phyloP scores from a whole-genome alignment of 2,797 vertebrate genomes.

The Chelmon rostratus region DNA sequence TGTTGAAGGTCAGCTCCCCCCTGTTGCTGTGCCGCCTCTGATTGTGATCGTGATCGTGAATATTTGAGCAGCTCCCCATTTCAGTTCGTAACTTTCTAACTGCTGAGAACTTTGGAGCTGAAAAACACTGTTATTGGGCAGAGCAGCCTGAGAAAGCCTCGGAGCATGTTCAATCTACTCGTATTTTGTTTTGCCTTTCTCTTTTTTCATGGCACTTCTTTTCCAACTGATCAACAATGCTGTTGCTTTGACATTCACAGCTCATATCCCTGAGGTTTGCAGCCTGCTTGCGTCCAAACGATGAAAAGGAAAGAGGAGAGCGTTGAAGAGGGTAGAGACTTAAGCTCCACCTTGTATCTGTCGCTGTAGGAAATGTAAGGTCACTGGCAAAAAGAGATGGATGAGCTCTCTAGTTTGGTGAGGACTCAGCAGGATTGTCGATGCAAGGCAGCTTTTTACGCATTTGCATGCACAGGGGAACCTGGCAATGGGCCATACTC shows the following conservation, averaged over 20 bases:
- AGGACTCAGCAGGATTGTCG: conserved; percentile 43
- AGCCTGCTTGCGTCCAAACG: not conserved
- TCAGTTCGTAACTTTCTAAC: not conserved
- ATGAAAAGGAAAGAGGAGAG: conserved; percentile 11
- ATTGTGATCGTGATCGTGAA: conserved; percentile 1
- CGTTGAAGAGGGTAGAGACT: not conserved
- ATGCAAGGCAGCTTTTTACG: conserved; percentile 13
- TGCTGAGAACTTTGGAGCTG: not conserved
- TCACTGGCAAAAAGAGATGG: conserved; percentile 42
- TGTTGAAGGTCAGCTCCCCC: conserved; percentile 5
- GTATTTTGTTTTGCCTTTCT: conserved; percentile 18
- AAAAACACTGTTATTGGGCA: not conserved
- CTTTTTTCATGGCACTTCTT: not conserved
- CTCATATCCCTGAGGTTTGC: not conserved
- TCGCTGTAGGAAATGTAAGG: conserved; percentile 20
- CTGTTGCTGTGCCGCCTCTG: not conserved
- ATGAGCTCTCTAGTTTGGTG: conserved; percentile 19
- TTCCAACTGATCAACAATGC: not conserved
- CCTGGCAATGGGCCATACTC: conserved; percentile 2
- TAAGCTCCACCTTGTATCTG: conserved; percentile 17
- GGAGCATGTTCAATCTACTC: not conserved
- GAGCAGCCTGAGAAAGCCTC: not conserved
- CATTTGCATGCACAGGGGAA: conserved; percentile 27
- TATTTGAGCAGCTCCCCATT: conserved; percentile 2
- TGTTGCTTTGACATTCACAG: not conserved